Evolutionary conservation across 2,113 vertebrate species (phyloP), one percentile per base, ranked within the genome.

Genomic region (Donacobius atricapilla): DNA sequence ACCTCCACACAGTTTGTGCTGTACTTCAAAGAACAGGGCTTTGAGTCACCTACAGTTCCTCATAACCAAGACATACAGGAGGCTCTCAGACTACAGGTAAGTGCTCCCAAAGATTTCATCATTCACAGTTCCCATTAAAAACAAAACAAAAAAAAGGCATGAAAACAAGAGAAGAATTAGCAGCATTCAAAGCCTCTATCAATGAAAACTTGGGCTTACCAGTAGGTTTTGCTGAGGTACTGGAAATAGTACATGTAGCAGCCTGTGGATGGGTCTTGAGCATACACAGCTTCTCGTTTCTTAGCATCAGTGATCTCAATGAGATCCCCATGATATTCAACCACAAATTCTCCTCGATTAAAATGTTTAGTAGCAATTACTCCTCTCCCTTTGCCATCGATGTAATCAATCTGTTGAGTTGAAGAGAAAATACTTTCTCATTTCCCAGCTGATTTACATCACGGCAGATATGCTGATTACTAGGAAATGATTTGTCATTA

Each of bases 171-270:
- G 7, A 54, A 40, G 6, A 51, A 30, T 64, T 27, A 12, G 8
- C 37, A 96, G 70, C 40, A 65, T 66, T 72, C 61, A 85, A 66
- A 85, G 61, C 47, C 35, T 83, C 50, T 28, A 5, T 15, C 53
- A 13, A 15, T 48, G 8, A 27, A 11, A 70, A 40, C 14, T 39
- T 39, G 14, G 47, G 91, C 99, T 98, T 90, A 99, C 99, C 99
- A 99, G 98, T 99, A 99, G 0, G 98, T 99, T 97, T 99, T 99
- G 90, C 98, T 98, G 92, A 98, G 97, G 96, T 99, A 99, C 96
- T 99, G 99, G 95, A 99, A 99, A 88, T 99, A 99, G 97, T 99
- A 99, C 99, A 99, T 99, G 96, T 99, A 99, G 98, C 99, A 99
- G 97, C 99, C 99, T 2, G 99, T 99, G 80, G 98, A 97, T 24